These are phyloP conservation scores for Caenorhabditis sp. DNA, from an alignment of 2,888 invertebrate genomes.

Conservation along the genomic window DNA sequence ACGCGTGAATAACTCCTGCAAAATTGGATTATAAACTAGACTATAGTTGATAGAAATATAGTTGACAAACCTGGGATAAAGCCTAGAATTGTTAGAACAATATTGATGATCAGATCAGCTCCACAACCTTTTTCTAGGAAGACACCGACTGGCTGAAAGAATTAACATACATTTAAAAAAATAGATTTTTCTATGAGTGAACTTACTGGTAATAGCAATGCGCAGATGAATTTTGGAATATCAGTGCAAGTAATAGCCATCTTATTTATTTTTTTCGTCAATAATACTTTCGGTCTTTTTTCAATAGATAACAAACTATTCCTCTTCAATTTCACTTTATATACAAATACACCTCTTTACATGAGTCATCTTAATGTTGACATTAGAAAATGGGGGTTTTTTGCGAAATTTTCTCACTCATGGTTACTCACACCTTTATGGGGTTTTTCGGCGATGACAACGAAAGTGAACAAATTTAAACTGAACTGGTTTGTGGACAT, in stretches of 20 bases:
- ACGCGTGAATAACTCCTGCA: constrained; percentile 44
- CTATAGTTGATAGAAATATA: too few species aligned
- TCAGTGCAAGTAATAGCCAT: constrained; percentile 58
- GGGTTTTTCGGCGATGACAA: too few species aligned
- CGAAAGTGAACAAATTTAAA: too few species aligned
- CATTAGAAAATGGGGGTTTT: not conserved
- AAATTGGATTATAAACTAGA: too few species aligned
- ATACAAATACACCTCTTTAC: not conserved
- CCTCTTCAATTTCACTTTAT: not conserved
- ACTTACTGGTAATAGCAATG: constrained; percentile 55
- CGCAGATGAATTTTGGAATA: constrained; percentile 52
- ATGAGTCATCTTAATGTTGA: not conserved
- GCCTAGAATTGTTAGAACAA: constrained; percentile 43
- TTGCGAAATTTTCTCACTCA: not conserved
- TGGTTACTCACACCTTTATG: not conserved
- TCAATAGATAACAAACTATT: not conserved
- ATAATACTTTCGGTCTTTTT: not conserved
- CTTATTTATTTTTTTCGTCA: not conserved
- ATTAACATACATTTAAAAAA: not conserved
- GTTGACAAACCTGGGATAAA: constrained; percentile 25
- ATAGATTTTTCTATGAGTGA: constrained; percentile 1
- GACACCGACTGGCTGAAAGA: constrained; percentile 58
- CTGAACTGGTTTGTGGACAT: too few species aligned
- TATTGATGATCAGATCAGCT: constrained; percentile 46
- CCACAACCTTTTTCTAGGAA: constrained; percentile 60